Percentiles rank a stretch among this genome's conserved stretches.
Conservation (phyloP, 1,140 invertebrate genomes). For the Cataglyphis hispanica region DNA sequence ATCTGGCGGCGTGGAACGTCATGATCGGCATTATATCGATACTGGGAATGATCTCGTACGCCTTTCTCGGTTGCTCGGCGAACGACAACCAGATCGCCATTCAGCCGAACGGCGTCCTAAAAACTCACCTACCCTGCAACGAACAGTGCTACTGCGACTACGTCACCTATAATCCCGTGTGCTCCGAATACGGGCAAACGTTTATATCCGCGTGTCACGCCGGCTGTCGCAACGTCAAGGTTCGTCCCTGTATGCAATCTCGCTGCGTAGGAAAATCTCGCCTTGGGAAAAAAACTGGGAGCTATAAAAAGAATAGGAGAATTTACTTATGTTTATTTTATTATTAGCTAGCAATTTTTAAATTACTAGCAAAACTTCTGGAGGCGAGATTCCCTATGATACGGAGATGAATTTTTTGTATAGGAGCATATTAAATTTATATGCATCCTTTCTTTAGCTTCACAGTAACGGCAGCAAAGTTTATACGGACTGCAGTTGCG, state of each 20-base stretch:
- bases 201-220: conserved; percentile 92
- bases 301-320: neutral
- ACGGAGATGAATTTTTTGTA: neutral
- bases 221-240: conserved; percentile 87
- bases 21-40: conserved; percentile 89
- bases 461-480: conserved; percentile 75
- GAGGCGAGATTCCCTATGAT: neutral
- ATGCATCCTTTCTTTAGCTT: conserved; percentile 25
- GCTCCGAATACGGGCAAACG: conserved; percentile 87
- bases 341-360: neutral
- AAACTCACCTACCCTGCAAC: conserved; percentile 88
- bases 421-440: neutral
- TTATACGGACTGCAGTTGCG: conserved; percentile 88
- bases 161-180: conserved; percentile 90
- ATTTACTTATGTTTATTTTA: neutral
- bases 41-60: conserved; percentile 89
- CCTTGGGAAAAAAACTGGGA: neutral
- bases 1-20: conserved; percentile 91
- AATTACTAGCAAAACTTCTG: neutral
- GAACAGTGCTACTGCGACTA: conserved; percentile 89
- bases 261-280: neutral
- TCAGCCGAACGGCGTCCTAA: conserved; percentile 84
- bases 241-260: conserved; percentile 62
- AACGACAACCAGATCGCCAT: conserved; percentile 87
- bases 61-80: conserved; percentile 90